Percentiles rank a stretch among this genome's conserved stretches.
phyloP scores from a whole-genome alignment of 1,140 invertebrate genomes.

The Bombus difficillimus region DNA sequence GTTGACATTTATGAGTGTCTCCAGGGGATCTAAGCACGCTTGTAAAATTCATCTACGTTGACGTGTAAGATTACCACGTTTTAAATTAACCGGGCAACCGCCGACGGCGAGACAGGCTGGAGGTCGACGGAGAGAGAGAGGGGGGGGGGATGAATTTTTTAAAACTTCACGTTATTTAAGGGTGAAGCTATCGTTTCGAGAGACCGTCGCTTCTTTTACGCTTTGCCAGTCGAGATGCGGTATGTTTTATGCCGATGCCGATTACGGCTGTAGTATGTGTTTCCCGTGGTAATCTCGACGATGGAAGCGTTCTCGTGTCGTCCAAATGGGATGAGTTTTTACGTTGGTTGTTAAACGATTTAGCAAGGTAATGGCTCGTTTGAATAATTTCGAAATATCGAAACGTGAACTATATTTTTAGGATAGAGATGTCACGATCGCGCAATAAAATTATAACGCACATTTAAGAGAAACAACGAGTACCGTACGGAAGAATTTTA shows the following conservation, averaged over 20 bases:
- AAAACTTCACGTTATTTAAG: not conserved
- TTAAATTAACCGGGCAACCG: conserved; percentile 1
- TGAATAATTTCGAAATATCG: no score
- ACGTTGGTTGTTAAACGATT: not conserved
- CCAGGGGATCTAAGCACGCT: not conserved
- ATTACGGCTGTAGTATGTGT: no score
- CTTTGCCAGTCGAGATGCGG: not conserved
- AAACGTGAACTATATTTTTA: no score
- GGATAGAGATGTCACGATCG: no score
- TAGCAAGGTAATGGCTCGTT: no score
- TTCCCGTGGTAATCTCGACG: not conserved
- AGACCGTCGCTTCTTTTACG: not conserved
- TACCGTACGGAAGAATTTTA: not conserved
- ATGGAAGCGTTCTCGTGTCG: not conserved
- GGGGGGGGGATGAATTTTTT: conserved; percentile 6
- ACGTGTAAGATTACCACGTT: conserved; percentile 7
- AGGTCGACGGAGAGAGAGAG: not conserved
- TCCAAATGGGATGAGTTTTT: not conserved
- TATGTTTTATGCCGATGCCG: not conserved
- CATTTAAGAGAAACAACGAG: not conserved
- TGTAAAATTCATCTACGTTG: conserved; percentile 17
- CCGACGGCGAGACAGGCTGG: not conserved
- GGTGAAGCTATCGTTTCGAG: not conserved
- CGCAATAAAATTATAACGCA: no score
- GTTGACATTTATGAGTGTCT: not conserved